Evolutionary conservation across 2,797 vertebrate genomes (phyloP).

Genomic region (Rhabdomys pumilio): DNA sequence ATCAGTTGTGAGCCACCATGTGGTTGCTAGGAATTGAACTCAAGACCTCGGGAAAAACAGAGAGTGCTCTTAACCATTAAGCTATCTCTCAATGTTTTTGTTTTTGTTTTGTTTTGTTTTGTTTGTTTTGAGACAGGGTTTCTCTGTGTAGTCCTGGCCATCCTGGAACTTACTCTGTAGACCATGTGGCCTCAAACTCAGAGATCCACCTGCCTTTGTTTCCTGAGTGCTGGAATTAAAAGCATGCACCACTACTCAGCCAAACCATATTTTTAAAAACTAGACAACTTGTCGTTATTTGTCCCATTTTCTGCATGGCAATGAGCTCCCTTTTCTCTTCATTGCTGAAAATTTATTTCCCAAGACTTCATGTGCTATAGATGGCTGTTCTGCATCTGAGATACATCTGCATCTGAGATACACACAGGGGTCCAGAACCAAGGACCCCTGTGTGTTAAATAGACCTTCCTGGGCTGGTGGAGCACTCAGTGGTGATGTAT

Average conservation of each 20-base stretch:
- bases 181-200: not conserved
- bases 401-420: too few relatives aligned
- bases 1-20: not conserved
- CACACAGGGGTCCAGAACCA: not conserved
- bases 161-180: not conserved
- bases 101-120: too few relatives aligned
- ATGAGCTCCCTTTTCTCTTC: not conserved
- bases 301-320: not conserved
- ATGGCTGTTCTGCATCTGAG: not conserved
- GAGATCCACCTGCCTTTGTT: not conserved
- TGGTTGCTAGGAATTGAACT: not conserved
- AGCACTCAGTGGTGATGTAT: not conserved
- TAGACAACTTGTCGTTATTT: constrained; percentile 13
- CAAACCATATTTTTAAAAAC: not conserved
- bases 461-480: not conserved
- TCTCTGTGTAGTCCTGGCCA: not conserved
- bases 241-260: not conserved
- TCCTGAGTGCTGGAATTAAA: not conserved
- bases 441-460: not conserved
- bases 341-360: not conserved
- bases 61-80: not conserved
- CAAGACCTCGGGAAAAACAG: not conserved
- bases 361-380: not conserved
- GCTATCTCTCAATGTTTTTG: not conserved
- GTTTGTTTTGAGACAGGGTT: not conserved